Conservation (phyloP, 1,140 invertebrate genomes). For the Drosophila saltans region DNA sequence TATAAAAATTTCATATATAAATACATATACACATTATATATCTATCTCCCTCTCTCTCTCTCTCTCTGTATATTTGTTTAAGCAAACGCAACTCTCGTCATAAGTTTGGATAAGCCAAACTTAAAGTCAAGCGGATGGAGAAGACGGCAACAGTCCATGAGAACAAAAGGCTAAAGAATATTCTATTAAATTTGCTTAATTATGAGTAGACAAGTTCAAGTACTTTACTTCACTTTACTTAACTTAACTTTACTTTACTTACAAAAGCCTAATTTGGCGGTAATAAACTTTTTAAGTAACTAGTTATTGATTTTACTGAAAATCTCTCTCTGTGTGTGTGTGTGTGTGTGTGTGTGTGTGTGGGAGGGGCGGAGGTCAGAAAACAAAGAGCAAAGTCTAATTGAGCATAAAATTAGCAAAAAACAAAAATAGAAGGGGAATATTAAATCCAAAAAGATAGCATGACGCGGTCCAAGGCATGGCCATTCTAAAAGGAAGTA, state of each 20-base stretch:
- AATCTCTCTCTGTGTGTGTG: neutral
- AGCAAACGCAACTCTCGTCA: constrained; percentile 3
- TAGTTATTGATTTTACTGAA: constrained; percentile 44
- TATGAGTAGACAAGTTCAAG: constrained; percentile 43
- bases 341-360: no score
- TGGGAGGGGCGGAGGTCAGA: neutral
- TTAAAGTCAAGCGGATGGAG: neutral
- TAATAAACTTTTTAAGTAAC: constrained; percentile 58
- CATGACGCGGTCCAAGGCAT: neutral
- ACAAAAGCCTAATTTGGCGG: constrained; percentile 50
- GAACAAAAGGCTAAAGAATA: constrained; percentile 45
- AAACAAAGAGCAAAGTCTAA: constrained; percentile 42
- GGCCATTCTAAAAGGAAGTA: no score
- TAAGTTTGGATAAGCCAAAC: constrained; percentile 3
- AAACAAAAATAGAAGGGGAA: neutral
- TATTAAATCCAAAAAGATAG: neutral
- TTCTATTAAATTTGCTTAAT: constrained; percentile 45
- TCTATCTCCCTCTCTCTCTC: neutral
- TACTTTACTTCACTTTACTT: constrained; percentile 27
- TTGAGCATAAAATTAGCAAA: constrained; percentile 28
- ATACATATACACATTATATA: neutral
- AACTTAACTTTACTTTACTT: constrained; percentile 11
- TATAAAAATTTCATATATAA: constrained; percentile 16
- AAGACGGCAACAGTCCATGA: neutral
- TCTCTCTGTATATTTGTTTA: neutral